phyloP scores from a whole-genome alignment of 2,113 vertebrate species.

The Cariama cristata region DNA sequence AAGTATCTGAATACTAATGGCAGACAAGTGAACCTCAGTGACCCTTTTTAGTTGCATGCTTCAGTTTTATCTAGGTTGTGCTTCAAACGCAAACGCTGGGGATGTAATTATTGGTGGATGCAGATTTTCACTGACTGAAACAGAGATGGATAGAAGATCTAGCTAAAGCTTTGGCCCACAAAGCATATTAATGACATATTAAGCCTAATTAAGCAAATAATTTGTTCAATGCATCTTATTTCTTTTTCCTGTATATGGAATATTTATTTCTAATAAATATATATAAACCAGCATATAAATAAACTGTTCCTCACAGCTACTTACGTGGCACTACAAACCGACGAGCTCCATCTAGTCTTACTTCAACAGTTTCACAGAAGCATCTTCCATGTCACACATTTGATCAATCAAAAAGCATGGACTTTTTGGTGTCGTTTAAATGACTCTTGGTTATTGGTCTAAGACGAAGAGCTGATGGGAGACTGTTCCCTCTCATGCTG shows the following conservation, averaged over 20 bases:
- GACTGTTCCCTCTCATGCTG: not conserved
- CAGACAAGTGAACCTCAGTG: not conserved
- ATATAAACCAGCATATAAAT: not conserved
- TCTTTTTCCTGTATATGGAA: not conserved
- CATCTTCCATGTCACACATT: not conserved
- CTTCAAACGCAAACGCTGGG: not conserved
- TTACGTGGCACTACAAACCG: not conserved
- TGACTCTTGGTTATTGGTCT: not conserved
- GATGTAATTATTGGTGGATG: not conserved
- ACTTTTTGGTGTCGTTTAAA: not conserved
- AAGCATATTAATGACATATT: not conserved
- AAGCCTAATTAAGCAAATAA: not conserved
- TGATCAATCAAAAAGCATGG: not conserved
- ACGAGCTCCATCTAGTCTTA: rapidly evolving
- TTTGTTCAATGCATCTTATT: not conserved
- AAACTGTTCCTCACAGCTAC: not conserved
- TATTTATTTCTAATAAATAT: not conserved
- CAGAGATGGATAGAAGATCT: not conserved
- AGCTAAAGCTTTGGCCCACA: not conserved
- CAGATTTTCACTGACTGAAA: not conserved
- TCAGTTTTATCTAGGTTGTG: not conserved
- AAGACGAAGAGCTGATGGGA: not conserved
- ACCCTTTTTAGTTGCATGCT: not conserved
- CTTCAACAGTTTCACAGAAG: not conserved
- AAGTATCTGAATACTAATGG: not conserved